Evolutionary conservation across 2,797 vertebrate genomes (phyloP), one percentile per base, ranked within the genome.

Genomic region (Enteromius unitaeniatus): DNA sequence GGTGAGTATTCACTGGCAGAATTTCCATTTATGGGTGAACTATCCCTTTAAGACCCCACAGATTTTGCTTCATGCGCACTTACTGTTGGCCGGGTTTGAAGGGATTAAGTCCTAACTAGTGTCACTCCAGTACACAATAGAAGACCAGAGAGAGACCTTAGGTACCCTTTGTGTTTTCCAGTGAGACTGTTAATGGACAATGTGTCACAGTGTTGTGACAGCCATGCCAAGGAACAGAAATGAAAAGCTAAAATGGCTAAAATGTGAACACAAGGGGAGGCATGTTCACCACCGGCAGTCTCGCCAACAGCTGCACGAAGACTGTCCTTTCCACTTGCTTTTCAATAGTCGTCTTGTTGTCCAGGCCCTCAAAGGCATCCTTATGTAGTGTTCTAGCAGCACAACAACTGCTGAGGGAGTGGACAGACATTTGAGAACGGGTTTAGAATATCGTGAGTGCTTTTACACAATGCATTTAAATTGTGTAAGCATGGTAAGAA

Each of bases 311-410:
- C 88, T 87, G 85, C 80, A 49, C 58, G 62, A 79, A 81, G 67
- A 80, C 88, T 89, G 89, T 84, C 86, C 85, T 80, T 86, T 86
- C 73, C 80, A 82, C 79, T 89, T 88, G 47, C 81, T 75, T 74
- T 73, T 93, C 88, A 88, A 88, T 81, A 55, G 72, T 67, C 53
- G 88, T 89, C 88, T 90, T 88, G 85, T 91, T 88, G 84, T 86
- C 81, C 42, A 83, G 84, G 53, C 83, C 84, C 87, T 90, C 81
- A 89, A 90, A 90, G 79, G 47, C 78, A 89, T 88, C 89, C 81
- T 87, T 84, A 76, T 88, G 76, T 81, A 86, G 78, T 91, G 89
- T 89, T 87, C 89, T 88, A 83, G 86, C 81, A 83, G 74, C 83
- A 82, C 70, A 81, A 72, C 86, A 88, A 84, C 85, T 84, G 84